These are phyloP conservation scores for Mastacembelus armatus DNA, from an alignment of 2,797 vertebrate genomes.

Conservation along the genomic window DNA sequence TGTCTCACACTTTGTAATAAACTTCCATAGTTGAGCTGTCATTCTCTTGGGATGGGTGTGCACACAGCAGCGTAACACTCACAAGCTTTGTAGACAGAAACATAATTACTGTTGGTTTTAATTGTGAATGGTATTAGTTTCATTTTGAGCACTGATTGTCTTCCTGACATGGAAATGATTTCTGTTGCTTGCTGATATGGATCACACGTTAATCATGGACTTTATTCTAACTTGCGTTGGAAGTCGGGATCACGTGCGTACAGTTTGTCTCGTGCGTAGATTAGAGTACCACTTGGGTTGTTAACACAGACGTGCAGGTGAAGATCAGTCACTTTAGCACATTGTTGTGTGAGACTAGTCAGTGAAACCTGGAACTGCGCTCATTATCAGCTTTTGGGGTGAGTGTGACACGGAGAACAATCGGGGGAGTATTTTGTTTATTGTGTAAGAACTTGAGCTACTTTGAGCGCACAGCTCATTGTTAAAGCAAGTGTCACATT, in stretches of 20 bases:
- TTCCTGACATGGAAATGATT: constrained; percentile 7
- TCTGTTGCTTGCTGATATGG: constrained; percentile 1
- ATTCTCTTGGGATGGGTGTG: constrained; percentile 48
- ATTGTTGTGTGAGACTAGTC: constrained; percentile 21
- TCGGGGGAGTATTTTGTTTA: constrained; percentile 23
- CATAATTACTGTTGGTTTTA: constrained; percentile 48
- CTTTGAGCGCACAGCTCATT: constrained; percentile 11
- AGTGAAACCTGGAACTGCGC: constrained; percentile 32
- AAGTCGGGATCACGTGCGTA: not conserved
- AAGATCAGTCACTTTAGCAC: constrained; percentile 9
- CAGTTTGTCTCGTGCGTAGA: not conserved
- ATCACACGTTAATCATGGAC: not conserved
- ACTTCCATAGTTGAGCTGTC: constrained; percentile 65
- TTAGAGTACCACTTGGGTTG: not conserved
- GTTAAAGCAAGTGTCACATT: constrained; percentile 15
- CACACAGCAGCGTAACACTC: constrained; percentile 18
- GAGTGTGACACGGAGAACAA: constrained; percentile 12
- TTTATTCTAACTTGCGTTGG: not conserved
- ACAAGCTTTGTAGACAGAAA: constrained; percentile 42
- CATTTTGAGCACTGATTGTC: constrained; percentile 12
- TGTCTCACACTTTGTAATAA: constrained; percentile 61
- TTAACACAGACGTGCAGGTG: constrained; percentile 15
- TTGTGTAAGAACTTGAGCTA: not conserved
- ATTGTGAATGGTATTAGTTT: constrained; percentile 18
- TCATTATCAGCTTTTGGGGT: constrained; percentile 21